phyloP scores from a whole-genome alignment of 2,113 vertebrate genomes.

The Solea solea region DNA sequence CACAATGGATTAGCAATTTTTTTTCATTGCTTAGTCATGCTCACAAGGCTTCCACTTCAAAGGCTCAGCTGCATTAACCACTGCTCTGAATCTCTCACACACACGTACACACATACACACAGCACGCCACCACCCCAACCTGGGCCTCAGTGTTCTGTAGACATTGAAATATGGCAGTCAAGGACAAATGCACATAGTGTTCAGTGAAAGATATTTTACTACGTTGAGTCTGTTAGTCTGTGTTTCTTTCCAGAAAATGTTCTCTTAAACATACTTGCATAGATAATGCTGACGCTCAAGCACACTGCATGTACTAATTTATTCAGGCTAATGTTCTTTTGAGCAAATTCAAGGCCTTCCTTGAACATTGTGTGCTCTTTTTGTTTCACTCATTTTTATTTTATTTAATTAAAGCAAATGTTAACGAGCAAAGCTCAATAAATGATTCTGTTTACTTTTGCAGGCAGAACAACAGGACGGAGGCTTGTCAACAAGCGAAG shows the following conservation, averaged over 20 bases:
- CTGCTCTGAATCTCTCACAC: slow-evolving; percentile 46
- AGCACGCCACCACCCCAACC: slow-evolving; percentile 48
- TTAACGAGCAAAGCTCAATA: slow-evolving; percentile 1
- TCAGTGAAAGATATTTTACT: slow-evolving; percentile 28
- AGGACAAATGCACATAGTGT: slow-evolving; percentile 59
- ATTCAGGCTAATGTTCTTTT: not conserved
- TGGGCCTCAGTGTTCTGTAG: slow-evolving; percentile 68
- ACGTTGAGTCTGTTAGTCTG: not conserved
- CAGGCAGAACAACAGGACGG: slow-evolving; percentile 79
- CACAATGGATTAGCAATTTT: slow-evolving; percentile 80
- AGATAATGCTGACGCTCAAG: not conserved
- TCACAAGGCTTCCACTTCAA: slow-evolving; percentile 77
- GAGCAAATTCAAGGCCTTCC: not conserved
- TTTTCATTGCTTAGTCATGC: slow-evolving; percentile 82
- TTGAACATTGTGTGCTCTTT: not conserved
- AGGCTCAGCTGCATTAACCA: slow-evolving; percentile 65
- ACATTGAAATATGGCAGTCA: slow-evolving; percentile 63
- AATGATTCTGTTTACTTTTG: slow-evolving; percentile 64
- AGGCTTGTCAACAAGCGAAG: slow-evolving; percentile 72
- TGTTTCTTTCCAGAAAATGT: not conserved
- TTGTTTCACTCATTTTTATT: not conserved
- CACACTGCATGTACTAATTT: not conserved
- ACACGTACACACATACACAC: slow-evolving; percentile 25
- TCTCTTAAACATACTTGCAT: slow-evolving; percentile 1
- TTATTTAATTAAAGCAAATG: not conserved